Base-by-base conservation (phyloP, 2,888 invertebrate genomes). In the Melieria picta region DNA sequence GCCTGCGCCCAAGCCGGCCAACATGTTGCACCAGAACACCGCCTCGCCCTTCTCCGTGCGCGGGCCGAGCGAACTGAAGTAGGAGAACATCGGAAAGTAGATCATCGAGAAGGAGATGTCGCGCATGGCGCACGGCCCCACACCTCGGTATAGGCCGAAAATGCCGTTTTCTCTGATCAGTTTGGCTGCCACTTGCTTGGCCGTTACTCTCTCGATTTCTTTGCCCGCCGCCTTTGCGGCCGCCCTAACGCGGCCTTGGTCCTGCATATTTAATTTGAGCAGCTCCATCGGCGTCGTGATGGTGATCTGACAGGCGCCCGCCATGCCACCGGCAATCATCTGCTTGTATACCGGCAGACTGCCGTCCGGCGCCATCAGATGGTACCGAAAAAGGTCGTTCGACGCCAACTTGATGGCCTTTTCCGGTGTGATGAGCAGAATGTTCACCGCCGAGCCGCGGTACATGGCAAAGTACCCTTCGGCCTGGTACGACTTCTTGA, bases 401-500 rank as follows among this genome's bases (percentile, higher is more conserved):
- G 97, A 97, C 5, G 99, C 95, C 76, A 99, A 89, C 88, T 99
- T 99, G 82, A 99, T 99, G 3, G 98, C 98, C 85, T 99, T 99
- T 88, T 99, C 99, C 0, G 99, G 99, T 0, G 99, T 99, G 75
- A 99, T 98, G 69, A 70, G 58, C 50, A 65, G 88, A 81, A 99
- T 96, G 88, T 99, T 99, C 4, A 99, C 98, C 7, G 92, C 97
- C 0, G 97, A 98, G 4, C 99, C 98, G 81, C 96, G 91, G 87
- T 98, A 98, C 98, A 98, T 98, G 80, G 98, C 98, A 85, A 97
- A 94, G 86, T 97, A 97, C 0, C 99, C 99, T 86, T 98, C 99
- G n/a, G 94, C 92, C 70, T 88, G 89, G 85, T 96, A 97, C 0
- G 98, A 98, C 88, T 99, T 94, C 76, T 90, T 91, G 82, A 97